Evolutionary conservation across 2,113 vertebrate species (phyloP).

Genomic region (Hassar affinis): DNA sequence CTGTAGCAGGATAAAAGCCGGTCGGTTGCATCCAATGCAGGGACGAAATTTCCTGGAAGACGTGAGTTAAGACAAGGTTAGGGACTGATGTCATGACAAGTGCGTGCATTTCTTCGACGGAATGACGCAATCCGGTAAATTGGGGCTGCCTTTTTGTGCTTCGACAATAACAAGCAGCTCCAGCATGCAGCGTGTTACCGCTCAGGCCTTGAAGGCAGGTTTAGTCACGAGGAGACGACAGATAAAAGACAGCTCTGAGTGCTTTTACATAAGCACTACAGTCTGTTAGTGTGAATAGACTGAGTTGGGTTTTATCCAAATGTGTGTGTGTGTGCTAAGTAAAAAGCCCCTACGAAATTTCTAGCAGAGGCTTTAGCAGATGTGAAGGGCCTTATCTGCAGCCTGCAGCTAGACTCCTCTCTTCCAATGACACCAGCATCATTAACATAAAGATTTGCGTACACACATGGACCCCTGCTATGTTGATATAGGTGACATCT

Average conservation of each 20-base stretch:
- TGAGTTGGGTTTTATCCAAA: slow-evolving; percentile 1
- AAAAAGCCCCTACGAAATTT: slow-evolving; percentile 11
- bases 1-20: background rate
- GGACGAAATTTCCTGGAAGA: background rate
- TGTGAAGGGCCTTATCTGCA: slow-evolving; percentile 48
- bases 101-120: background rate
- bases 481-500: slow-evolving; percentile 12
- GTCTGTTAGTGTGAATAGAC: slow-evolving; percentile 19
- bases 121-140: background rate
- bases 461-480: background rate
- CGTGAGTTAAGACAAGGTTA: background rate
- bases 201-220: slow-evolving; percentile 36
- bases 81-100: background rate
- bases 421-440: slow-evolving; percentile 26
- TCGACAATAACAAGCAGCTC: slow-evolving; percentile 6
- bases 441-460: slow-evolving; percentile 42
- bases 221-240: slow-evolving; percentile 44
- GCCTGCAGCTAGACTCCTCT: slow-evolving; percentile 47
- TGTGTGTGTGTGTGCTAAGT: slow-evolving; percentile 10
- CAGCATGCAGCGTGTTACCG: slow-evolving; percentile 23
- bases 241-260: slow-evolving; percentile 12
- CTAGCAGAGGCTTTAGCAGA: slow-evolving; percentile 32
- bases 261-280: slow-evolving; percentile 20
- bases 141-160: background rate
- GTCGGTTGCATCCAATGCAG: background rate